These are phyloP conservation scores for Platycnemis pennipes DNA, from an alignment of 2,888 invertebrate genomes.

Conservation along the genomic window DNA sequence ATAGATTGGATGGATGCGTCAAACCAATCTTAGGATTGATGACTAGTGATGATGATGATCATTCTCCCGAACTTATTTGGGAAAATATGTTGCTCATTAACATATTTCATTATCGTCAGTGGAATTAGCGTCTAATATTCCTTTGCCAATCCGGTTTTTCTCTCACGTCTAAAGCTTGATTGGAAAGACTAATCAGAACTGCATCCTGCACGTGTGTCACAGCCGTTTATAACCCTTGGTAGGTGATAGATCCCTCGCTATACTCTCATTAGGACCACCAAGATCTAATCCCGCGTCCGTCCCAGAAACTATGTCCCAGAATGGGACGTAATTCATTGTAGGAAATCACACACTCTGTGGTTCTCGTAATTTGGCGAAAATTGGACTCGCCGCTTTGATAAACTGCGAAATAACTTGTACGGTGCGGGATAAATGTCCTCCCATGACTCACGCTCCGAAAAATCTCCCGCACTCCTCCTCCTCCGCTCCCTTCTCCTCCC, in stretches of 20 bases:
- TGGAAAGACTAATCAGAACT: background rate
- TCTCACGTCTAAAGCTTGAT: background rate
- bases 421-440: constrained; percentile 52
- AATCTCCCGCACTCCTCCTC: background rate
- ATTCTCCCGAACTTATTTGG: too few species aligned
- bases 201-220: background rate
- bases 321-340: background rate
- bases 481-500: background rate
- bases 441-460: constrained; percentile 57
- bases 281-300: background rate
- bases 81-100: too few species aligned
- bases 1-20: too few species aligned
- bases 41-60: too few species aligned
- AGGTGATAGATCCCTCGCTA: background rate
- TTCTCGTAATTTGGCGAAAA: constrained; percentile 51
- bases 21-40: too few species aligned
- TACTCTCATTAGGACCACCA: background rate
- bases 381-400: constrained; percentile 59
- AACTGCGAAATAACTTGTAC: constrained; percentile 55
- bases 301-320: background rate
- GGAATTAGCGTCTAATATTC: background rate
- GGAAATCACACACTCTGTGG: background rate
- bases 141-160: background rate
- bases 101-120: too few species aligned
- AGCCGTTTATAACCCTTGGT: background rate